A percentile compares a stretch with the other conserved stretches of the same genome.
Conservation (phyloP, 1,140 invertebrate species). For the Drosophila sp. region DNA sequence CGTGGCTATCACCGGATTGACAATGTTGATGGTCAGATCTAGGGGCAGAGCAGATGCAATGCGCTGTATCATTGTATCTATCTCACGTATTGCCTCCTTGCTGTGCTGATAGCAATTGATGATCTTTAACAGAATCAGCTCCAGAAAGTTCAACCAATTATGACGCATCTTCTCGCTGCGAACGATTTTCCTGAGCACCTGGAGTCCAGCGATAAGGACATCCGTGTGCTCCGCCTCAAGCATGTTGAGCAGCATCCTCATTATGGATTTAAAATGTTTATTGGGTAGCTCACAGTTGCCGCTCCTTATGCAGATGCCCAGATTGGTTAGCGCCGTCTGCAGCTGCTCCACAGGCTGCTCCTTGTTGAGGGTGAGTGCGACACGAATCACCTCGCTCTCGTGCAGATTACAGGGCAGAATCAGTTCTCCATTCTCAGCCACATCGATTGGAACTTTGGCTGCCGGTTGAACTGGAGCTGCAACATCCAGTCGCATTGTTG, state of each 20-base stretch:
- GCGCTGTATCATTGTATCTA: constrained; percentile 87
- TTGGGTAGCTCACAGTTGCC: constrained; percentile 85
- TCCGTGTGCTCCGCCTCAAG: constrained; percentile 89
- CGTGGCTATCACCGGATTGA: constrained; percentile 92
- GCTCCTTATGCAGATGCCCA: constrained; percentile 84
- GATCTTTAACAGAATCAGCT: constrained; percentile 94
- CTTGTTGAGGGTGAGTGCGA: constrained; percentile 75
- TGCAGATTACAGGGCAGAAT: constrained; percentile 78
- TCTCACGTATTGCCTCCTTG: constrained; percentile 88
- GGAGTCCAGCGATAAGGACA: constrained; percentile 90
- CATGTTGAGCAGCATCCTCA: constrained; percentile 90
- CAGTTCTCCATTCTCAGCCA: constrained; percentile 73
- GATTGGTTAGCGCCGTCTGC: constrained; percentile 79
- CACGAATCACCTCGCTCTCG: constrained; percentile 85
- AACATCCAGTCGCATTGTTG: constrained; percentile 79
- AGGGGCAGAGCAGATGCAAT: constrained; percentile 90
- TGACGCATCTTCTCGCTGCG: constrained; percentile 90
- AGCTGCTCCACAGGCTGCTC: constrained; percentile 71
- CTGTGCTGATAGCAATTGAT: constrained; percentile 92
- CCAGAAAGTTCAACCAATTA: constrained; percentile 93
- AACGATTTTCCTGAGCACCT: constrained; percentile 92
- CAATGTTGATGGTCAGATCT: constrained; percentile 87
- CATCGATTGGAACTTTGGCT: constrained; percentile 28
- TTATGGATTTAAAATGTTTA: constrained; percentile 88
- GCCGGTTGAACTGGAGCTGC: constrained; percentile 50